Conservation (phyloP, 2,888 invertebrate species). For the Synergus itoensis region DNA sequence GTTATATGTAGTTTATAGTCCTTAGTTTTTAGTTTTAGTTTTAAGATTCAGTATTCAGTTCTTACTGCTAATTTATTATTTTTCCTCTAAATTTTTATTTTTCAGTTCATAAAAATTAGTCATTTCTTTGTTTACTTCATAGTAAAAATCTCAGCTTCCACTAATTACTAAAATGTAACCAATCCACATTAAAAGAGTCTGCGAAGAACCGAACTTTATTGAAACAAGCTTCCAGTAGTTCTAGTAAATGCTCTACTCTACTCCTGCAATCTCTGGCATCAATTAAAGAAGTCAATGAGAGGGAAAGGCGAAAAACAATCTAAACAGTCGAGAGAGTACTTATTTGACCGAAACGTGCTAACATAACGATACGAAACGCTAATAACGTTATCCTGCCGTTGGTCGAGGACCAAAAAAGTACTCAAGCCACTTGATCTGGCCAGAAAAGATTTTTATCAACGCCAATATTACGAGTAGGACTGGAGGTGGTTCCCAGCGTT, state of each 20-base stretch:
- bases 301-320: conserved; percentile 33
- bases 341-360: conserved; percentile 58
- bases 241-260: background rate
- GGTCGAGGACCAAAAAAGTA: conserved; percentile 57
- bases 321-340: conserved; percentile 14
- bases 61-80: too few relatives aligned
- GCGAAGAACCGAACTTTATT: too few relatives aligned
- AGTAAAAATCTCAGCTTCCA: too few relatives aligned
- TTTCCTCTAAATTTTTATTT: too few relatives aligned
- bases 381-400: conserved; percentile 71
- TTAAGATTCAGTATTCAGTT: too few relatives aligned
- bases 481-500: conserved; percentile 49
- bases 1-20: too few relatives aligned
- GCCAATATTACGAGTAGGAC: conserved; percentile 48
- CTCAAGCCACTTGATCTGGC: conserved; percentile 46
- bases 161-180: too few relatives aligned
- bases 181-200: too few relatives aligned
- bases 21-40: too few relatives aligned
- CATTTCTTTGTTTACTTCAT: too few relatives aligned
- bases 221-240: background rate
- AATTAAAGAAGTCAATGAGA: conserved; percentile 19
- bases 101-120: too few relatives aligned
- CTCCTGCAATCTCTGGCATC: background rate
- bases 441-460: conserved; percentile 50
- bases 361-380: conserved; percentile 68